Evolutionary conservation across 2,888 invertebrate genomes (phyloP).

Genomic region (Lumbricus terrestris): DNA sequence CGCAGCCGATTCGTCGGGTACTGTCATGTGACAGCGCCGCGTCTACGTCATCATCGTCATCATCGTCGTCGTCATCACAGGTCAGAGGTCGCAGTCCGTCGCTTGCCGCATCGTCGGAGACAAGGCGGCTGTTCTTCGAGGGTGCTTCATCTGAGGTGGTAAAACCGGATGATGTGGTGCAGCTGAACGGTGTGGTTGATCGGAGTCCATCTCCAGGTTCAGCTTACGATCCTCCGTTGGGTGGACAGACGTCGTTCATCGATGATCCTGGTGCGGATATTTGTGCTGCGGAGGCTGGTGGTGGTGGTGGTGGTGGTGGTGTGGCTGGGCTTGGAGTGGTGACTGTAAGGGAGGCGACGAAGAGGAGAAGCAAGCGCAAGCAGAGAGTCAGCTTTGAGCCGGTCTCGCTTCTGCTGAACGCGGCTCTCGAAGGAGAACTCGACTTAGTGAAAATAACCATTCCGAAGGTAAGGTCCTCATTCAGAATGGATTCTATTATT

Average conservation of each 20-base stretch:
- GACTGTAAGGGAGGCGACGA: neutral
- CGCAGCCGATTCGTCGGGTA: conserved; percentile 3
- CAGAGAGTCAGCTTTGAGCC: conserved; percentile 92
- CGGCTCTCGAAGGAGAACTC: conserved; percentile 94
- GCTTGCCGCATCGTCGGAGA: neutral
- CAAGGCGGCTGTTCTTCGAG: neutral
- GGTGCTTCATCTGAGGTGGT: neutral
- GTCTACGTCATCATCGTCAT: no score
- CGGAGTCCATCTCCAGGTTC: neutral
- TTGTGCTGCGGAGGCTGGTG: neutral
- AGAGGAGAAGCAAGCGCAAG: conserved; percentile 46
- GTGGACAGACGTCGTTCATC: neutral
- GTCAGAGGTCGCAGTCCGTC: neutral
- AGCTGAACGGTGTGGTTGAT: neutral
- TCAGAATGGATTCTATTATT: no score
- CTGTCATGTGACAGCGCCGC: neutral
- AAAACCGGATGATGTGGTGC: neutral
- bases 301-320: no score
- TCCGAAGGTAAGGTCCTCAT: conserved; percentile 64
- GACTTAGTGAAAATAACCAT: conserved; percentile 95
- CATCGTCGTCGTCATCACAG: no score
- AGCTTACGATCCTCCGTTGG: neutral
- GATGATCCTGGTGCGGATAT: neutral
- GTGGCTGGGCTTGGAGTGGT: no score
- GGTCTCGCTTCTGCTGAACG: conserved; percentile 88